Evolutionary conservation across 1,140 invertebrate genomes (phyloP).

Genomic region (Nylanderia fulva): DNA sequence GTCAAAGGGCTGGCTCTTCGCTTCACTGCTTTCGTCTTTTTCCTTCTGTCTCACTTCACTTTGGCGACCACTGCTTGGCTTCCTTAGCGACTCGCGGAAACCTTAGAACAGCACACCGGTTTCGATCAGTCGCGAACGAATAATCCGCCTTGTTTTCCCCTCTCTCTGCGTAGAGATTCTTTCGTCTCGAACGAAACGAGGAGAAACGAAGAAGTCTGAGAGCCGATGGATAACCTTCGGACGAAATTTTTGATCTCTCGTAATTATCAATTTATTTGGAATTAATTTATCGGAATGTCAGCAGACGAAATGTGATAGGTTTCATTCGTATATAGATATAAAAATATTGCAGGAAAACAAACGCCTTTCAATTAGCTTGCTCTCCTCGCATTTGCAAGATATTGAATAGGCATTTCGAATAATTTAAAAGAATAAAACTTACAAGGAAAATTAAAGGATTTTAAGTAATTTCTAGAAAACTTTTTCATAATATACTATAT

Average conservation of each 20-base stretch:
- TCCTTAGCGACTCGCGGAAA: slow-evolving; percentile 74
- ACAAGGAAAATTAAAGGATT: neutral
- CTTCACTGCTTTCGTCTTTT: neutral
- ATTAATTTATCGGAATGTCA: neutral
- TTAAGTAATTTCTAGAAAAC: neutral
- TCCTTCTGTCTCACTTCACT: slow-evolving; percentile 56
- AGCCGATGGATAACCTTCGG: neutral
- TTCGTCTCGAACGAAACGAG: neutral
- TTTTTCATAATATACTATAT: neutral
- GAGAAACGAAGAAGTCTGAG: slow-evolving; percentile 37
- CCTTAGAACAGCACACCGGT: slow-evolving; percentile 70
- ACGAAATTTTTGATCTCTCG: no score
- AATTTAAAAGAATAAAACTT: neutral
- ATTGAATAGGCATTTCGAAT: neutral
- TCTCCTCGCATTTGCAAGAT: neutral
- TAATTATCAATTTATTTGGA: neutral
- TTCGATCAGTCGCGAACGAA: slow-evolving; percentile 64
- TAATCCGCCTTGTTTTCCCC: slow-evolving; percentile 68
- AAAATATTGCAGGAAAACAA: neutral
- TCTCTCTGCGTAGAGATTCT: neutral
- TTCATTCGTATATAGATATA: neutral
- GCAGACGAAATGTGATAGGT: neutral
- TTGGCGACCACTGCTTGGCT: slow-evolving; percentile 73
- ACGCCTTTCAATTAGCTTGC: neutral
- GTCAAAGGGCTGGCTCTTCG: neutral